Percentiles rank a stretch among this genome's conserved stretches.
phyloP scores from a whole-genome alignment of 1,140 invertebrate genomes.

The Scaptomyza pallida region DNA sequence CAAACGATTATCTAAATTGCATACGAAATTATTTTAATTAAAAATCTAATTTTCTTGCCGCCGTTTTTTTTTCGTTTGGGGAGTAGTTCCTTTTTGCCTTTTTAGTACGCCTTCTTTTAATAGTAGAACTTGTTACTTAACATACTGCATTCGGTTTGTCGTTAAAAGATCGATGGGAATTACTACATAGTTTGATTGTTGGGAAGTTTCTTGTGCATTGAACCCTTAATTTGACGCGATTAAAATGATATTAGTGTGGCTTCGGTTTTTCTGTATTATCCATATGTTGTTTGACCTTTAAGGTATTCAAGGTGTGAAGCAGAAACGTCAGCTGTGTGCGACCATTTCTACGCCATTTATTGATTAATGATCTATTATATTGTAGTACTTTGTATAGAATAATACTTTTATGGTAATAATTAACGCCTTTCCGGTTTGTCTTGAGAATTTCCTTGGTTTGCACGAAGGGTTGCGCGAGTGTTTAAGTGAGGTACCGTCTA shows the following conservation, averaged over 20 bases:
- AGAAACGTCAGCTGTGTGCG: slow-evolving; percentile 62
- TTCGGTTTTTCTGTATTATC: background rate
- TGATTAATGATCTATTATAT: slow-evolving; percentile 78
- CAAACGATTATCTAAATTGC: slow-evolving; percentile 84
- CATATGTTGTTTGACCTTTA: slow-evolving; percentile 57
- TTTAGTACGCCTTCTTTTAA: slow-evolving; percentile 6
- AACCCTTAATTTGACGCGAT: slow-evolving; percentile 77
- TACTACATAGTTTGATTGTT: slow-evolving; percentile 8
- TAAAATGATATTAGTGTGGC: slow-evolving; percentile 76
- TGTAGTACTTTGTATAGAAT: background rate
- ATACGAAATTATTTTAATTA: slow-evolving; percentile 84
- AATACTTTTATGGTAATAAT: slow-evolving; percentile 66
- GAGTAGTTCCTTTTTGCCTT: background rate
- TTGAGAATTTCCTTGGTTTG: background rate
- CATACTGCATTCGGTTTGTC: slow-evolving; percentile 42
- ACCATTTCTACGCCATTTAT: slow-evolving; percentile 58
- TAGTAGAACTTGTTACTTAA: slow-evolving; percentile 26
- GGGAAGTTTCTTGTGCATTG: slow-evolving; percentile 57
- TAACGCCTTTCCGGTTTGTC: slow-evolving; percentile 67
- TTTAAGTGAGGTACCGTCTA: background rate
- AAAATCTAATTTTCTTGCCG: slow-evolving; percentile 82
- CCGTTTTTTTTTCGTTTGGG: slow-evolving; percentile 10
- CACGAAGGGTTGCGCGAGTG: no score
- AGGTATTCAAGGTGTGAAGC: slow-evolving; percentile 68
- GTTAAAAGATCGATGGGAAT: slow-evolving; percentile 51